These are phyloP conservation scores for Lepidothrix coronata DNA, from an alignment of 2,113 vertebrate species.

Conservation along the genomic window DNA sequence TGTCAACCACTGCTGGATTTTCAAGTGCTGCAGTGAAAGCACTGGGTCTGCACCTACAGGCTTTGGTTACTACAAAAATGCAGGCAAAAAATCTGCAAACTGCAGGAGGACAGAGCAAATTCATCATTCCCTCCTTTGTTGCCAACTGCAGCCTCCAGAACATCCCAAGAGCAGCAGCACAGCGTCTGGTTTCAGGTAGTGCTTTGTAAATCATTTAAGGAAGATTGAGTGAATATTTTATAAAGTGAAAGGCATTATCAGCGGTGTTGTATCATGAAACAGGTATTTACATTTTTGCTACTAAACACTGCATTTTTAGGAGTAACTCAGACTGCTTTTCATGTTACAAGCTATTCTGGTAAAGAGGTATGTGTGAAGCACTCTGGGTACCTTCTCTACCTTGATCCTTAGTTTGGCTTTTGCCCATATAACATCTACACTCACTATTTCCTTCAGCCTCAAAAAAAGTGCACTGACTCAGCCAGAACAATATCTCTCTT, in stretches of 20 bases:
- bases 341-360: neutral
- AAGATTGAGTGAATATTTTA: slow-evolving; percentile 2
- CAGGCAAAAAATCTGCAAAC: neutral
- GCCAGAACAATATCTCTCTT: neutral
- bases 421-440: neutral
- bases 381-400: neutral
- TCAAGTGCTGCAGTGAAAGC: neutral
- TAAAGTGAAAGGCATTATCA: neutral
- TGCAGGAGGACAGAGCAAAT: neutral
- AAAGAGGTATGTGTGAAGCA: neutral
- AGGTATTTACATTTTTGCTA: neutral
- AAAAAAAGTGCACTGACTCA: neutral
- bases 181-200: neutral
- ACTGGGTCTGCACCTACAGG: neutral
- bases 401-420: neutral
- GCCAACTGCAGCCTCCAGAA: neutral
- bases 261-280: neutral
- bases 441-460: neutral
- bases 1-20: neutral
- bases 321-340: neutral
- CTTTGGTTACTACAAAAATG: neutral
- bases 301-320: neutral
- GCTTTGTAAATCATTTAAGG: slow-evolving; percentile 13
- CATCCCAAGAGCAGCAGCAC: neutral
- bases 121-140: neutral